Evolutionary conservation across 2,797 vertebrate genomes (phyloP).

Genomic region (Balearica regulorum): DNA sequence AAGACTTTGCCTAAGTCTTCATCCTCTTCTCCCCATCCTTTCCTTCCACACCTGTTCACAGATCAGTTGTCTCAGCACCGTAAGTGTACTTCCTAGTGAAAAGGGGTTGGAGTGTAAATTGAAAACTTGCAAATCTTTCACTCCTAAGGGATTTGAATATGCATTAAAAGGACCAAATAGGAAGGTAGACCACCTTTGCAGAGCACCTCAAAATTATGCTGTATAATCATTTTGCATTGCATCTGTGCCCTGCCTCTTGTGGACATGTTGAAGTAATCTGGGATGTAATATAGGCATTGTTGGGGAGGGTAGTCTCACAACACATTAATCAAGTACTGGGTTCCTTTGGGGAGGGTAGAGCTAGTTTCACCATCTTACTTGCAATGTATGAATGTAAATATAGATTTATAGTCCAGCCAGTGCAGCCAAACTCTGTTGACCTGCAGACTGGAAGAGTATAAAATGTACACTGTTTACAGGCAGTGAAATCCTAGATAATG

Average conservation of each 20-base stretch:
- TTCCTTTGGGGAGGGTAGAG: neutral
- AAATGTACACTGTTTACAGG: neutral
- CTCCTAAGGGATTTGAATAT: neutral
- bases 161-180: neutral
- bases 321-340: neutral
- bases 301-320: neutral
- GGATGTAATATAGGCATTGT: neutral
- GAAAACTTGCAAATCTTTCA: neutral
- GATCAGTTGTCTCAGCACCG: fast-evolving
- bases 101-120: neutral
- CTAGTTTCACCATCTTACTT: neutral
- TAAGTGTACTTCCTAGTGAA: neutral
- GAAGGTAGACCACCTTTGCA: neutral
- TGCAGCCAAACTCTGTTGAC: neutral
- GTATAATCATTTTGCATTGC: neutral
- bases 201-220: neutral
- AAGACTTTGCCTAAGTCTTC: neutral
- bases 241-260: neutral
- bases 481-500: neutral
- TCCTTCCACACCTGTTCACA: neutral
- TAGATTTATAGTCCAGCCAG: neutral
- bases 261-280: conserved; percentile 17
- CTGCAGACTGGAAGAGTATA: neutral
- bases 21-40: neutral
- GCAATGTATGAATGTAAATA: neutral